These are phyloP conservation scores for Aurelia aurita complex sp. Pacific DNA, from an alignment of 30 jellyfish, hydroid and myxozoan species.

Conservation along the genomic window DNA sequence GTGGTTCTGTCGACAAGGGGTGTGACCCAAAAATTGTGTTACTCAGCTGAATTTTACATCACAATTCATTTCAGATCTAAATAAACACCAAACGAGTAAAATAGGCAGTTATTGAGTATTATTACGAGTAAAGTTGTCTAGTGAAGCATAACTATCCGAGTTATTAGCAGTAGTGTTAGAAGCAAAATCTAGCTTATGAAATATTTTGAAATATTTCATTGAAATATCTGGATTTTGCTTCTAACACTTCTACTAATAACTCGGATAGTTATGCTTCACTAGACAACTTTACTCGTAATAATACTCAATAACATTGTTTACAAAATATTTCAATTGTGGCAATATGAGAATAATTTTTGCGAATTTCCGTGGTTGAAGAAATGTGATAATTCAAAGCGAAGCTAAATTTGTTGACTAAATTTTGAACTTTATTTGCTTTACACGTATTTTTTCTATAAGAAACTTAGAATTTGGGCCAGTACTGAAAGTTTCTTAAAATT, in stretches of 20 bases:
- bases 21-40: no score
- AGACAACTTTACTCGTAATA: slow-evolving; percentile 78
- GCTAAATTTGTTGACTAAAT: slow-evolving; percentile 73
- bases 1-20: no score
- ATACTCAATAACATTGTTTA: slow-evolving; percentile 77
- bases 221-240: slow-evolving; percentile 90
- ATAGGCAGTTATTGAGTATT: slow-evolving; percentile 78
- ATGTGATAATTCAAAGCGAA: slow-evolving; percentile 84
- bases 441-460: no score
- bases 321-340: slow-evolving; percentile 90
- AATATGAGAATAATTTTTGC: slow-evolving; percentile 86
- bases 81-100: no score
- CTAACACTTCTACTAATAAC: slow-evolving; percentile 91
- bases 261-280: slow-evolving; percentile 91
- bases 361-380: slow-evolving; percentile 80
- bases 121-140: slow-evolving; percentile 78
- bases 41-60: no score
- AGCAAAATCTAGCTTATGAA: slow-evolving; percentile 85
- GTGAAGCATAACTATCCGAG: slow-evolving; percentile 89
- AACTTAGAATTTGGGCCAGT: no score
- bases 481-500: no score
- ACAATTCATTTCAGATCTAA: no score
- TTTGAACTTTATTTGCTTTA: slow-evolving; percentile 88
- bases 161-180: slow-evolving; percentile 92
- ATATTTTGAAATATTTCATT: slow-evolving; percentile 51